Evolutionary conservation across 2,797 vertebrate species (phyloP), one percentile per base, ranked within the genome.

Genomic region (Chanos chanos): DNA sequence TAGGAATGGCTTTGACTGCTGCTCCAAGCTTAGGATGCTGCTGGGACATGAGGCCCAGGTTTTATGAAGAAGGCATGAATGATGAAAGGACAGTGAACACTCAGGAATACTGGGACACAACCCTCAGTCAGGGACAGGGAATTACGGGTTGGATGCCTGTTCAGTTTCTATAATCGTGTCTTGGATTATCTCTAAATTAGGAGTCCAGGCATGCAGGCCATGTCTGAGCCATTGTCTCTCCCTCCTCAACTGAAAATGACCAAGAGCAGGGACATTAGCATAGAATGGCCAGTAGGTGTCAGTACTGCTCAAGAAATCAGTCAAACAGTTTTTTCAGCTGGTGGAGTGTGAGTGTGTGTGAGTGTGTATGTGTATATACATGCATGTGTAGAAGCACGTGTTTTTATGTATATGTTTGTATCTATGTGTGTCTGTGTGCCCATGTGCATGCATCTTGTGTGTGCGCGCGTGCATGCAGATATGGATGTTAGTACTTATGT

Each of bases 281-380:
- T n/a, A n/a, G n/a, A 22, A 43, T 19, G 45, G 54, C 24, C 91
- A 84, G 61, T 68, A 91, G 90, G 72, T 88, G 91, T 85, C 89
- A 83, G 81, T 81, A 49, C 86, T 82, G 85, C 47, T 64, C 67
- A 63, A 80, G 27, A 41, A 57, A 61, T n/a, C 2, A 10, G 15
- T 4, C 1, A 3, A 18, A 21, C 39, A 44, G 33, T 22, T 21
- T 30, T 22, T 13, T 3, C 1, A 18, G 7, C 24, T 7, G 16
- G 22, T 19, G n/a, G 13, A 8, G 13, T 39, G 5, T 4, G 19
- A 22, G 21, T 15, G 18, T 10, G 16, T 7, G 25, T 24, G 19
- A 12, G 5, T 16, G 10, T 13, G n/a, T 19, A 1, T 37, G 25
- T 16, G 5, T 27, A 43, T n/a, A 24, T 24, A 3, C 25, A 25